phyloP scores from a whole-genome alignment of 2,888 invertebrate species.

The Phortica magna region DNA sequence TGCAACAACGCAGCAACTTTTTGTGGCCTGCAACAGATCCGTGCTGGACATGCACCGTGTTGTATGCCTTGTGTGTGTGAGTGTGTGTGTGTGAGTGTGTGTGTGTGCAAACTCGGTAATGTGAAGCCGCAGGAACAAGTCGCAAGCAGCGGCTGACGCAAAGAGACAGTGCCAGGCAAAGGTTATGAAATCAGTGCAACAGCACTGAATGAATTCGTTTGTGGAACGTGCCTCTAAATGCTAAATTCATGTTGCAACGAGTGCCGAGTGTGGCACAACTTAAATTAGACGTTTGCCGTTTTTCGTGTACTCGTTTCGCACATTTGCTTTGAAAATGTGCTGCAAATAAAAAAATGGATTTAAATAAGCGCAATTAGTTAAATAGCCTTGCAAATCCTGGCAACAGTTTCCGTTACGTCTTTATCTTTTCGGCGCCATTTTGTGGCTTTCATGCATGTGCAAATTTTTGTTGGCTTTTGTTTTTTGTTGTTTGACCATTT shows the following conservation, averaged over 20 bases:
- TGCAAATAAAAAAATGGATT: not conserved
- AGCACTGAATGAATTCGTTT: conserved; percentile 29
- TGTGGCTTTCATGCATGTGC: not conserved
- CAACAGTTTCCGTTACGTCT: not conserved
- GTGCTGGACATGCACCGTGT: conserved; percentile 1
- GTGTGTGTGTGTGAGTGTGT: not conserved
- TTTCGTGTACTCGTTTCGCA: not conserved
- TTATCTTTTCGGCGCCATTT: not conserved
- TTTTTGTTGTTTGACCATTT: not conserved
- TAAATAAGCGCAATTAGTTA: not conserved
- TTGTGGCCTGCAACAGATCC: not conserved
- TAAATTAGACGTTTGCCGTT: conserved; percentile 22
- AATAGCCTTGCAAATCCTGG: not conserved
- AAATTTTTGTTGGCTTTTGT: not conserved
- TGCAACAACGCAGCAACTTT: not conserved
- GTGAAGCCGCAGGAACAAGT: not conserved
- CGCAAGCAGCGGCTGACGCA: not conserved
- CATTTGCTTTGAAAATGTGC: not conserved
- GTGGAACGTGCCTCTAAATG: conserved; percentile 27
- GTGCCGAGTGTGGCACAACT: conserved; percentile 6
- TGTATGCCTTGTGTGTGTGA: not conserved
- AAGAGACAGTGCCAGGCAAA: not conserved
- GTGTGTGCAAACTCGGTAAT: not conserved
- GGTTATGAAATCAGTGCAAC: conserved; percentile 22
- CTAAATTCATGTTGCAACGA: conserved; percentile 29